Conservation (phyloP, 2,797 vertebrate genomes). For the Hydrocynus forskahlii region DNA sequence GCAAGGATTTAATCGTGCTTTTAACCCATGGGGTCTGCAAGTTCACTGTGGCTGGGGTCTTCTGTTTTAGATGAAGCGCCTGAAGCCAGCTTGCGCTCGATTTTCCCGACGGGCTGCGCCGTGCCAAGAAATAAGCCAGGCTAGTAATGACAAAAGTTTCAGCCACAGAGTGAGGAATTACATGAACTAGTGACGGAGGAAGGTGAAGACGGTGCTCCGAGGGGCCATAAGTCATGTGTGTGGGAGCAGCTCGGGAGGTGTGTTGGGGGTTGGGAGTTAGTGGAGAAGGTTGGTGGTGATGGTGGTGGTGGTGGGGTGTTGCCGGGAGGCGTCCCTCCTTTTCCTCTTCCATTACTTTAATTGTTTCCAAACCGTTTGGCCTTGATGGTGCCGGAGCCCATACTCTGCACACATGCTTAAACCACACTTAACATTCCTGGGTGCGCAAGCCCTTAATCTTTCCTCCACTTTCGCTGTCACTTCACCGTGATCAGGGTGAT, state of each 20-base stretch:
- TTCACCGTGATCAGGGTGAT: constrained; percentile 58
- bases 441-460: constrained; percentile 63
- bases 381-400: constrained; percentile 54
- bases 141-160: constrained; percentile 14
- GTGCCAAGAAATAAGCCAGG: constrained; percentile 17
- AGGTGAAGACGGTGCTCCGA: constrained; percentile 52
- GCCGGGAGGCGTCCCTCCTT: constrained; percentile 1
- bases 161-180: constrained; percentile 33
- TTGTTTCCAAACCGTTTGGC: constrained; percentile 63
- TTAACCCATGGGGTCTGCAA: constrained; percentile 37
- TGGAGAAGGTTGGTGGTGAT: neutral
- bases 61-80: constrained; percentile 8
- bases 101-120: constrained; percentile 7
- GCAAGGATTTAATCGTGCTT: constrained; percentile 46
- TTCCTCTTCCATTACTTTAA: constrained; percentile 60
- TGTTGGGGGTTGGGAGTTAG: constrained; percentile 8
- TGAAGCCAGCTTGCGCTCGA: constrained; percentile 12
- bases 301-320: neutral
- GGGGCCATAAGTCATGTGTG: constrained; percentile 53
- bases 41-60: constrained; percentile 4
- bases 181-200: constrained; percentile 25
- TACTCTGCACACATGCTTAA: constrained; percentile 58
- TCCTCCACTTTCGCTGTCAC: constrained; percentile 63
- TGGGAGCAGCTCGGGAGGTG: constrained; percentile 36
- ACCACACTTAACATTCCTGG: constrained; percentile 63